phyloP scores from a whole-genome alignment of 2,888 invertebrate species.

The Orchestes rusci region DNA sequence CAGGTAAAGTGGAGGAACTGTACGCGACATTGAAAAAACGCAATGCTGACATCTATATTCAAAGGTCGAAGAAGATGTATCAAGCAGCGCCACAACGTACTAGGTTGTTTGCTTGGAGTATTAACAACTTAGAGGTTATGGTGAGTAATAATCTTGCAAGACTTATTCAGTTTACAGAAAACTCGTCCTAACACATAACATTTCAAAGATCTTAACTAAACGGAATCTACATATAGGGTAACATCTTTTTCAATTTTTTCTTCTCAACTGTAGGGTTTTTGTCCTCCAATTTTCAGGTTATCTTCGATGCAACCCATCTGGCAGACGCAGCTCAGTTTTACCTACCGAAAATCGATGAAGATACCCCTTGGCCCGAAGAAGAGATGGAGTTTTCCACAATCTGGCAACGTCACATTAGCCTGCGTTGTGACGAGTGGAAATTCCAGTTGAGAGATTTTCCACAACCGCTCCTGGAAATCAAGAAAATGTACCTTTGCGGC shows the following conservation, averaged over 20 bases:
- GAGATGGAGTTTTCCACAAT: constrained; percentile 81
- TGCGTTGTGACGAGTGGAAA: constrained; percentile 79
- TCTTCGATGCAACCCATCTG: no score
- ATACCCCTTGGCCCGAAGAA: constrained; percentile 89
- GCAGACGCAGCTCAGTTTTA: no score
- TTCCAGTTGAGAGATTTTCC: constrained; percentile 91
- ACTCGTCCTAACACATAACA: no score
- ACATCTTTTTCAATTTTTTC: no score
- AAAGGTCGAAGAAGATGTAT: constrained; percentile 67
- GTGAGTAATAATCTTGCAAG: constrained; percentile 29
- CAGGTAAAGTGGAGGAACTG: constrained; percentile 82
- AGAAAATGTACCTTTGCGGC: constrained; percentile 82
- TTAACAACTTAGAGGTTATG: constrained; percentile 63
- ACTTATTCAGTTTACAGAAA: no score
- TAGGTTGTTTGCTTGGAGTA: constrained; percentile 79
- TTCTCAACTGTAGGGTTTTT: no score
- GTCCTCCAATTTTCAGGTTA: no score
- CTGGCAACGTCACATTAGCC: constrained; percentile 85
- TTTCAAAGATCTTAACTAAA: no score
- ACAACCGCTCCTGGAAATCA: constrained; percentile 81
- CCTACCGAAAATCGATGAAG: constrained; percentile 82
- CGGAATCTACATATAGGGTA: no score
- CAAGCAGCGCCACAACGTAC: constrained; percentile 58
- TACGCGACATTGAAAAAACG: constrained; percentile 80
- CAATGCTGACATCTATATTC: constrained; percentile 94